phyloP scores from a whole-genome alignment of 2,888 invertebrate genomes.

The Protophormia terraenovae region DNA sequence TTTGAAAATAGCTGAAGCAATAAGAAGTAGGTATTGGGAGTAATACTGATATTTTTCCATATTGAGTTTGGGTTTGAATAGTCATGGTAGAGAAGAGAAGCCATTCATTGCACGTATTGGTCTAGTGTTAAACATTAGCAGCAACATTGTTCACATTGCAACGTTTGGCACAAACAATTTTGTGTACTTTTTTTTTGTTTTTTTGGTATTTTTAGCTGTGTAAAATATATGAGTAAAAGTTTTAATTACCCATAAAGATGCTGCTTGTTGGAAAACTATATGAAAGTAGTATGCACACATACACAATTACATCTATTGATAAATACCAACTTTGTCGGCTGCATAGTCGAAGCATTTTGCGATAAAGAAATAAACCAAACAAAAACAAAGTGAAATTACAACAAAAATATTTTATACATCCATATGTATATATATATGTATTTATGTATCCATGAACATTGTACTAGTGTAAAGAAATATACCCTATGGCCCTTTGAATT shows the following conservation, averaged over 20 bases:
- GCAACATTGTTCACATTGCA: conserved; percentile 49
- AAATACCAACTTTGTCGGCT: conserved; percentile 55
- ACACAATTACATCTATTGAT: neutral
- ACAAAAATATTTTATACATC: conserved; percentile 60
- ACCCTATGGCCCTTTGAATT: no score
- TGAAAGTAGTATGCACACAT: neutral
- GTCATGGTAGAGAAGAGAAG: neutral
- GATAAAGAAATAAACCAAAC: conserved; percentile 53
- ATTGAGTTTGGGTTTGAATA: neutral
- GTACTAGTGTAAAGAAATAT: neutral
- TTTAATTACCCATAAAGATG: conserved; percentile 80
- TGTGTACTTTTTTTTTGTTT: conserved; percentile 22
- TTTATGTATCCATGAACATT: neutral
- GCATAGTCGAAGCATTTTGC: conserved; percentile 58
- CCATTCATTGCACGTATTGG: conserved; percentile 10
- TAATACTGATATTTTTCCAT: neutral
- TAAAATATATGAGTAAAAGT: conserved; percentile 76
- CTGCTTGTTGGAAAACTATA: conserved; percentile 65
- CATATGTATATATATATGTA: no score
- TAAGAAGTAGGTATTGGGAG: neutral
- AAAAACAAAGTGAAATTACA: conserved; percentile 41
- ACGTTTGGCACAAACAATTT: conserved; percentile 54
- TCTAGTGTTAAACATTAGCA: conserved; percentile 24
- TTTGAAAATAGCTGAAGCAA: conserved; percentile 2
- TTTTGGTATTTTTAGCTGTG: conserved; percentile 55